Conservation (phyloP, 37 sponge, comb jelly and placozoan genomes). For the Sycon ciliatum region DNA sequence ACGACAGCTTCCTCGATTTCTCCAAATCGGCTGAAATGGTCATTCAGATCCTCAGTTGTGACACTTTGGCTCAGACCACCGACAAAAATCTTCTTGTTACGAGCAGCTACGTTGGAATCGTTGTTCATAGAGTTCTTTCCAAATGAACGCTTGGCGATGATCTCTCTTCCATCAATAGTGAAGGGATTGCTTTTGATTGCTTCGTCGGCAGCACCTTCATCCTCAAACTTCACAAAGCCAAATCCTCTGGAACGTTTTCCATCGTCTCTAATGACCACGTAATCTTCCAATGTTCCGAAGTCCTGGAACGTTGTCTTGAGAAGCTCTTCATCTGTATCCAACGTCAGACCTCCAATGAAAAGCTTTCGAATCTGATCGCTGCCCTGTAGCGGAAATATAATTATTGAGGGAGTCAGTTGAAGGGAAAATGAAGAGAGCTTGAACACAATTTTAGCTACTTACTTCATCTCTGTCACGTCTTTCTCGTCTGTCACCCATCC, state of each 20-base stretch:
- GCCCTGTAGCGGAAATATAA: too few relatives aligned
- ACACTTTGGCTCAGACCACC: conserved; percentile 11
- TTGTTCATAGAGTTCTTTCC: background rate
- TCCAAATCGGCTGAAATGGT: background rate
- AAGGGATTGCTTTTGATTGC: conserved; percentile 1
- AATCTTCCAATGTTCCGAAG: conserved; percentile 5
- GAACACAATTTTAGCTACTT: too few relatives aligned
- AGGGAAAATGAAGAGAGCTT: too few relatives aligned
- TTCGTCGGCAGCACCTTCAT: background rate
- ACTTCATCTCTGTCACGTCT: too few relatives aligned
- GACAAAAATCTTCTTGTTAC: conserved; percentile 13
- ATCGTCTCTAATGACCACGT: conserved; percentile 11
- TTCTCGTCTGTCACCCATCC: too few relatives aligned
- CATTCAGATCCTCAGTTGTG: background rate
- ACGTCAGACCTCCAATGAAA: conserved; percentile 13
- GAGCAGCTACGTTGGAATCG: conserved; percentile 10
- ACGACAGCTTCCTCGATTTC: conserved; percentile 1
- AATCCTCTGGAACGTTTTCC: conserved; percentile 18
- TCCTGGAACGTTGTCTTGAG: background rate
- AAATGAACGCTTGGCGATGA: conserved; percentile 11
- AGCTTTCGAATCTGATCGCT: conserved; percentile 14
- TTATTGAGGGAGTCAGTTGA: too few relatives aligned
- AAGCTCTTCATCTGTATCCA: background rate
- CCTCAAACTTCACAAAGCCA: conserved; percentile 14
- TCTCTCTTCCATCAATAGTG: conserved; percentile 16